Base-by-base conservation (phyloP, 2,888 invertebrate species). In the Dynastes hyllus region DNA sequence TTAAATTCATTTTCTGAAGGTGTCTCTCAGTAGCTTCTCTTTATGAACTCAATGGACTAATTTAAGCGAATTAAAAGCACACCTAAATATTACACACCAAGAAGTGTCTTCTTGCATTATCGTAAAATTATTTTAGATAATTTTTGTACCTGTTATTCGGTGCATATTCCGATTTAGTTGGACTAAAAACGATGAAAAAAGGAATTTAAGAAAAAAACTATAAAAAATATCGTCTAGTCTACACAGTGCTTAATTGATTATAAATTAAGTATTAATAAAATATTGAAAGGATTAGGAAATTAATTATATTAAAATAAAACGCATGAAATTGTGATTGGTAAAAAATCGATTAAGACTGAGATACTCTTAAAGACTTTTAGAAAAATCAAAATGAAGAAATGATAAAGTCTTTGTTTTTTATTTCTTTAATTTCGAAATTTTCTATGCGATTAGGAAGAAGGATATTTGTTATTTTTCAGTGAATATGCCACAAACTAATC, bases 271-370 rank as follows among this genome's bases (percentile, higher is more conserved):
- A 73, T 80, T 22, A 53, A 51, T 11, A 53, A 29, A 27, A 40
- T 40, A 73, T 40, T 61, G 6, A 73, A 58, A 2, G 9, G 40
- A 78, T 55, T 55, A 55, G 16, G 13, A 16, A 55, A 55, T 58
- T 58, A 58, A 58, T 58, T 58, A 78, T 45, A 45, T 45, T 45
- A 45, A 45, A 77, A 81, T 82, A 81, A 82, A 78, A 76, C 75
- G 76, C 79, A 80, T 81, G 78, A 70, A 80, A 80, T 83, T 88
- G 88, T 88, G 88, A 88, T 88, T 85, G 88, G 86, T 85, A 86
- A 83, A 69, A 85, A 86, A 84, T 85, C 83, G 85, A 84, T 85
- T 84, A 88, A 88, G 88, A 89, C 88, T 89, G 88, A 88, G 83
- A 58, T 58, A 73, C n/a, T 40, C 58, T 73, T 73, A 73, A 69